phyloP scores from a whole-genome alignment of 2,113 vertebrate species.

The Taurulus bubalis region DNA sequence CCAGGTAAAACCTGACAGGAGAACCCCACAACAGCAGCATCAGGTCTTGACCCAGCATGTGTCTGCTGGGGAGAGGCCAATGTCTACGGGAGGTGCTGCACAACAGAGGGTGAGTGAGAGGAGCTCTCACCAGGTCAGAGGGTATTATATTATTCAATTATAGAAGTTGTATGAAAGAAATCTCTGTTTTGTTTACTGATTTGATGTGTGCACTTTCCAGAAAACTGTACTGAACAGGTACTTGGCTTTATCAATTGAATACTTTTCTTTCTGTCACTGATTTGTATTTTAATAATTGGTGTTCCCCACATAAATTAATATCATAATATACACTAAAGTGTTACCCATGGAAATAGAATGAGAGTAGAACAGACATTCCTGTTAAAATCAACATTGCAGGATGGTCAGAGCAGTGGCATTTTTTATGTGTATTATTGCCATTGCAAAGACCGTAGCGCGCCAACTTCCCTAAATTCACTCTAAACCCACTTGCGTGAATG shows the following conservation, averaged over 20 bases:
- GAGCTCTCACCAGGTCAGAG: slow-evolving; percentile 60
- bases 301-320: background rate
- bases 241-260: background rate
- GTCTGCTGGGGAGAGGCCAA: background rate
- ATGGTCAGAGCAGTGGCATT: no score
- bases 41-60: background rate
- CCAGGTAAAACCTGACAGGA: slow-evolving; percentile 27
- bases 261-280: background rate
- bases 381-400: no score
- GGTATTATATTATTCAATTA: background rate
- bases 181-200: background rate
- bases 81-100: slow-evolving; percentile 10
- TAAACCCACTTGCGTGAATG: no score
- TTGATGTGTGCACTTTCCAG: background rate
- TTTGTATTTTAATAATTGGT: background rate
- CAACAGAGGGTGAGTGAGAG: slow-evolving; percentile 6
- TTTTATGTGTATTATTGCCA: no score
- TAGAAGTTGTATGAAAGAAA: no score
- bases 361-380: no score
- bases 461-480: no score
- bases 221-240: background rate
- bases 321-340: background rate
- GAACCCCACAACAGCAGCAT: background rate
- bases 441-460: no score
- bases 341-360: no score